A percentile compares a stretch with the other conserved stretches of the same genome.
phyloP scores from a whole-genome alignment of 2,888 invertebrate species.

The Ophion obscuratus region DNA sequence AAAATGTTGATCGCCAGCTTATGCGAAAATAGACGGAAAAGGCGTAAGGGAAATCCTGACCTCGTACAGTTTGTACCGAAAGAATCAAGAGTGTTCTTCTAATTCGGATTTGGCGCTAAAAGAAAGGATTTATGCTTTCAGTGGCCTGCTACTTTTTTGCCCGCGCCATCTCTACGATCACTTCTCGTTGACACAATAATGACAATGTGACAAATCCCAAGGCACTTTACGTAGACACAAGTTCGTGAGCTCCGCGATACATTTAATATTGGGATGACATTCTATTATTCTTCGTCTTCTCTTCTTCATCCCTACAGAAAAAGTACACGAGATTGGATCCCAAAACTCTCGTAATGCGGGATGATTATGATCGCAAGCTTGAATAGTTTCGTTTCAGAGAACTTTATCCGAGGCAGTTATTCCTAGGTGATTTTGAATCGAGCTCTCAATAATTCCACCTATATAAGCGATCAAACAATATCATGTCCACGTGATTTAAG shows the following conservation, averaged over 20 bases:
- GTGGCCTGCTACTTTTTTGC: not conserved
- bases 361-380: not conserved
- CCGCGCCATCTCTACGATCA: not conserved
- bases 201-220: not conserved
- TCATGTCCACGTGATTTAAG: no score
- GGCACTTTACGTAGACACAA: not conserved
- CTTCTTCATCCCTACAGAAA: not conserved
- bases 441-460: no score
- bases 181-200: not conserved
- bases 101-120: not conserved
- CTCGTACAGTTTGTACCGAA: not conserved
- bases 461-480: no score
- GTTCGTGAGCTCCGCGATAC: not conserved
- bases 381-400: not conserved
- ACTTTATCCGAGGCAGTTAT: not conserved
- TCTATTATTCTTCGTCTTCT: not conserved
- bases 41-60: not conserved
- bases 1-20: not conserved
- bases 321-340: not conserved
- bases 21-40: not conserved
- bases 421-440: not conserved
- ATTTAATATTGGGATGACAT: not conserved
- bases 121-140: not conserved
- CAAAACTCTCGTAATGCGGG: not conserved
- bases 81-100: not conserved